phyloP scores from a whole-genome alignment of 1,140 invertebrate genomes.

The Harpegnathos saltator region DNA sequence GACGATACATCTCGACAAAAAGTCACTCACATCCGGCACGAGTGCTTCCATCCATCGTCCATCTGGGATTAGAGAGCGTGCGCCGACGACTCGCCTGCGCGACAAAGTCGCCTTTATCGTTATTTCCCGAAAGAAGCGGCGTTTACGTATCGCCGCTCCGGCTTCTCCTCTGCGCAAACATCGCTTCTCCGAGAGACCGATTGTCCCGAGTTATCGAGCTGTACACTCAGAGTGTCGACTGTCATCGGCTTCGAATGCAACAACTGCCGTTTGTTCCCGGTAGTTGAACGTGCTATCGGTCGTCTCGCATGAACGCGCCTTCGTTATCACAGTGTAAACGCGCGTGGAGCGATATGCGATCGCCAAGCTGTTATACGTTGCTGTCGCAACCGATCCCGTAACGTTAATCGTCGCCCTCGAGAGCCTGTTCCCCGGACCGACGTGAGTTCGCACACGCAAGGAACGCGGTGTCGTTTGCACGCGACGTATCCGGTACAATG shows the following conservation, averaged over 20 bases:
- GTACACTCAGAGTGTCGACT: constrained; percentile 55
- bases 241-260: constrained; percentile 50
- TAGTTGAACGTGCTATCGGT: constrained; percentile 67
- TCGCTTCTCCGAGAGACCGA: constrained; percentile 47
- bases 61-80: background rate
- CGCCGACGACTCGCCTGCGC: background rate
- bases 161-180: constrained; percentile 45
- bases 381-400: background rate
- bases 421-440: constrained; percentile 22
- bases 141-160: constrained; percentile 41
- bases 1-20: constrained; percentile 3
- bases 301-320: constrained; percentile 49
- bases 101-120: constrained; percentile 29
- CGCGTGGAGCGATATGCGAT: constrained; percentile 68
- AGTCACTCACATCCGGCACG: too few relatives aligned
- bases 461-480: constrained; percentile 27
- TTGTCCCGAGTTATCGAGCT: constrained; percentile 66
- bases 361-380: constrained; percentile 42
- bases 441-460: constrained; percentile 19
- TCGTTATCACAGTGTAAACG: constrained; percentile 67
- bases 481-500: background rate
- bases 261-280: constrained; percentile 70
- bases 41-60: background rate
- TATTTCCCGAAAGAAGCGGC: background rate
- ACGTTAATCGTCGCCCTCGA: constrained; percentile 39